phyloP scores from a whole-genome alignment of 2,797 vertebrate genomes.

The Clarias laeviceps region DNA sequence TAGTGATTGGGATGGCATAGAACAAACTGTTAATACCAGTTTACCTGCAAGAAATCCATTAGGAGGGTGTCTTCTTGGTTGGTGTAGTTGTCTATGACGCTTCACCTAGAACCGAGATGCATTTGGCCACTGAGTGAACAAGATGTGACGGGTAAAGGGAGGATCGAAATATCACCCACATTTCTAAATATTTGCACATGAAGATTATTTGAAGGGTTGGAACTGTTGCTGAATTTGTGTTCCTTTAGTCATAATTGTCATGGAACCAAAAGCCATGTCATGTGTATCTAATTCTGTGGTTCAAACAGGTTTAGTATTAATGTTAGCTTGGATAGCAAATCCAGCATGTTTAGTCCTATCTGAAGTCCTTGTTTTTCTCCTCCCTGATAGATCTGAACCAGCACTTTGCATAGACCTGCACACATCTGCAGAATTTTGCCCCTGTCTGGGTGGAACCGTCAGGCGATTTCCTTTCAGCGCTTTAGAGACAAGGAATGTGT shows the following conservation, averaged over 20 bases:
- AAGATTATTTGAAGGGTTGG: not conserved
- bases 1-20: not conserved
- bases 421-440: not conserved
- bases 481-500: conserved; percentile 26
- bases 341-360: not conserved
- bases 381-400: not conserved
- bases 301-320: not conserved
- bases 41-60: not conserved
- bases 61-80: not conserved
- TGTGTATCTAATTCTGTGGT: not conserved
- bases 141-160: conserved; percentile 15
- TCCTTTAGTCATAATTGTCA: not conserved
- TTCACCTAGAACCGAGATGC: not conserved
- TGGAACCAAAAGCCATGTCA: not conserved
- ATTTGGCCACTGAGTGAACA: not conserved
- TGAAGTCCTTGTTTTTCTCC: not conserved
- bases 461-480: not conserved
- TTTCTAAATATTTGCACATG: conserved; percentile 27
- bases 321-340: not conserved
- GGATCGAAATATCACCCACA: not conserved
- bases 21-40: not conserved
- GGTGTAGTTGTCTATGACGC: not conserved
- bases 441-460: conserved; percentile 11
- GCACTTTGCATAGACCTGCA: conserved; percentile 32
- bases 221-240: not conserved